phyloP scores from a whole-genome alignment of 2,113 vertebrate species.

The Etheostoma spectabile region DNA sequence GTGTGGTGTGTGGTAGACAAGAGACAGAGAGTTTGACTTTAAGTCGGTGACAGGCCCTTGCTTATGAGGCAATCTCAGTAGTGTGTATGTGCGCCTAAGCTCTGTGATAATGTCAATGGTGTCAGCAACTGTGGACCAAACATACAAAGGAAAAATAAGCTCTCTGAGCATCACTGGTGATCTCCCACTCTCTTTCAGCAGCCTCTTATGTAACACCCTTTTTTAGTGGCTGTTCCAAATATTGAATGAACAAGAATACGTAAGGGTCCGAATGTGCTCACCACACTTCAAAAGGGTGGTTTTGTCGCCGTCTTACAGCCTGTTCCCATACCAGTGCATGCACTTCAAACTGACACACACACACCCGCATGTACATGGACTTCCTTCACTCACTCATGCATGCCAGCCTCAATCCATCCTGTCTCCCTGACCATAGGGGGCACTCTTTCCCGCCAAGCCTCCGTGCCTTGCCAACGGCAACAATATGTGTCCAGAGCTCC shows the following conservation, averaged over 20 bases:
- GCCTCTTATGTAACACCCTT: conserved; percentile 53
- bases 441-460: conserved; percentile 84
- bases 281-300: background rate
- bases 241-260: conserved; percentile 7
- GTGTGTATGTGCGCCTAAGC: conserved; percentile 45
- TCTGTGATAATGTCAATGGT: conserved; percentile 62
- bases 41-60: conserved; percentile 58
- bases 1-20: too few species aligned
- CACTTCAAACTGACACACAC: background rate
- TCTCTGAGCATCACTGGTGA: conserved; percentile 57
- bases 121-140: conserved; percentile 61
- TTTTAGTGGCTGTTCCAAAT: conserved; percentile 34
- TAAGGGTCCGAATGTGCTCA: background rate
- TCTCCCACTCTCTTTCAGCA: conserved; percentile 43
- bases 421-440: conserved; percentile 84
- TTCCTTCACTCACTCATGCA: conserved; percentile 53
- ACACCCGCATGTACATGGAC: conserved; percentile 25
- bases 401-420: conserved; percentile 42
- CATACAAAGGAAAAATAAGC: conserved; percentile 63
- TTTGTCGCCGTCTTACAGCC: background rate
- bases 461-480: conserved; percentile 81
- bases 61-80: conserved; percentile 60
- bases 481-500: conserved; percentile 82
- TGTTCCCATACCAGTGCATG: background rate
- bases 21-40: conserved; percentile 56